phyloP scores from a whole-genome alignment of 2,797 vertebrate species.

The Enteromius anoplus region DNA sequence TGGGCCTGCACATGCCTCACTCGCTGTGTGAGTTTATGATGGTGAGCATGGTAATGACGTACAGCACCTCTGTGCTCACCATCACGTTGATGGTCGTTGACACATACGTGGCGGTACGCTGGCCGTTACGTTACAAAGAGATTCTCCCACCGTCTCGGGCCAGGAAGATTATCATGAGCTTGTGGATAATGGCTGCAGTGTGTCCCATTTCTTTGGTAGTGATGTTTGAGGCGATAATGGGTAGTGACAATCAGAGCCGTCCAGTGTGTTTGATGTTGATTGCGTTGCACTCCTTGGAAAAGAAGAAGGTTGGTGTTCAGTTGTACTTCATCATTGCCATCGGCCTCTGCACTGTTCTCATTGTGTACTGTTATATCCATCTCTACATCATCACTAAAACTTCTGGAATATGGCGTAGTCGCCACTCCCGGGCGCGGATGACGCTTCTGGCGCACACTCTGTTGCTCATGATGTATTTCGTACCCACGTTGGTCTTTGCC shows the following conservation, averaged over 20 bases:
- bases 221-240: slow-evolving; percentile 60
- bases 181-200: slow-evolving; percentile 74
- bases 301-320: slow-evolving; percentile 60
- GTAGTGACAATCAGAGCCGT: not conserved
- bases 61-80: slow-evolving; percentile 77
- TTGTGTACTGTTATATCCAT: slow-evolving; percentile 80
- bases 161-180: slow-evolving; percentile 66
- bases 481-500: slow-evolving; percentile 76
- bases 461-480: slow-evolving; percentile 79
- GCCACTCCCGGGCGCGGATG: slow-evolving; percentile 79
- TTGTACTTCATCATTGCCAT: slow-evolving; percentile 71
- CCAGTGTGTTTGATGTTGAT: slow-evolving; percentile 74
- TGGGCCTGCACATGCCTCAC: slow-evolving; percentile 56
- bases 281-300: slow-evolving; percentile 62
- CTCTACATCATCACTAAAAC: slow-evolving; percentile 80
- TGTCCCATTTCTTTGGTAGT: slow-evolving; percentile 76
- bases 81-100: slow-evolving; percentile 81
- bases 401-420: slow-evolving; percentile 79
- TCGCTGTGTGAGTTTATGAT: slow-evolving; percentile 74
- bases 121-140: slow-evolving; percentile 78
- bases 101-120: slow-evolving; percentile 81
- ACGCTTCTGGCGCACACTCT: slow-evolving; percentile 78
- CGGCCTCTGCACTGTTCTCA: slow-evolving; percentile 72
- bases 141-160: slow-evolving; percentile 70
- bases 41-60: slow-evolving; percentile 66